These are phyloP conservation scores for Monochamus alternatus DNA, from an alignment of 2,888 invertebrate species.

Conservation along the genomic window DNA sequence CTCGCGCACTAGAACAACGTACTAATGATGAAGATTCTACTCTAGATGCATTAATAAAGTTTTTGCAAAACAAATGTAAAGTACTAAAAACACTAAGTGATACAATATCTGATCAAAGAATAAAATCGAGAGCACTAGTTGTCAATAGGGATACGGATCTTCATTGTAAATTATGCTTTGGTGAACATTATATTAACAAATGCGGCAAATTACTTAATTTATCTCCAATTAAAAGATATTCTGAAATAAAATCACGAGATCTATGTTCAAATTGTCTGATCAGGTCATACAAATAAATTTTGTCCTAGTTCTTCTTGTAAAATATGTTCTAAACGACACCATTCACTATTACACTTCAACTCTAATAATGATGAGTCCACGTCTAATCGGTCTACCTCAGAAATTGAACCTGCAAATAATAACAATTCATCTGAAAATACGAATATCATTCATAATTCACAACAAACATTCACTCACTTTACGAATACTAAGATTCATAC, in stretches of 20 bases:
- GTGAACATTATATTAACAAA: too few relatives aligned
- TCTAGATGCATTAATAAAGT: neutral
- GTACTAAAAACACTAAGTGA: constrained; percentile 1
- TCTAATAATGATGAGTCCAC: too few relatives aligned
- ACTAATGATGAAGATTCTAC: neutral
- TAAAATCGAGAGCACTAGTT: too few relatives aligned
- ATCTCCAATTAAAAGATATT: too few relatives aligned
- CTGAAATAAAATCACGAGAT: too few relatives aligned
- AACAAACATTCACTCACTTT: neutral
- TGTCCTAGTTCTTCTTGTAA: neutral
- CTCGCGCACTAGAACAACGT: neutral
- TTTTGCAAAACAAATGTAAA: constrained; percentile 14
- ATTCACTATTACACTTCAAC: constrained; percentile 14
- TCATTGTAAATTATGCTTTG: too few relatives aligned
- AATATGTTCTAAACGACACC: neutral
- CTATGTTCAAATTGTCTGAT: neutral
- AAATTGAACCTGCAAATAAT: too few relatives aligned
- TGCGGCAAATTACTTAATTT: too few relatives aligned
- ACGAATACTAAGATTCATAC: neutral
- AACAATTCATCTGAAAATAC: neutral
- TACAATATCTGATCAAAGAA: too few relatives aligned
- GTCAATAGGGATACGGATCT: too few relatives aligned
- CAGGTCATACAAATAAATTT: neutral
- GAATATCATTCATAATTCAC: neutral
- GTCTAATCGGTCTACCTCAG: too few relatives aligned